A percentile compares a stretch with the other conserved stretches of the same genome.
Conservation (phyloP, 2,113 vertebrate species). For the Hystrix brachyura region DNA sequence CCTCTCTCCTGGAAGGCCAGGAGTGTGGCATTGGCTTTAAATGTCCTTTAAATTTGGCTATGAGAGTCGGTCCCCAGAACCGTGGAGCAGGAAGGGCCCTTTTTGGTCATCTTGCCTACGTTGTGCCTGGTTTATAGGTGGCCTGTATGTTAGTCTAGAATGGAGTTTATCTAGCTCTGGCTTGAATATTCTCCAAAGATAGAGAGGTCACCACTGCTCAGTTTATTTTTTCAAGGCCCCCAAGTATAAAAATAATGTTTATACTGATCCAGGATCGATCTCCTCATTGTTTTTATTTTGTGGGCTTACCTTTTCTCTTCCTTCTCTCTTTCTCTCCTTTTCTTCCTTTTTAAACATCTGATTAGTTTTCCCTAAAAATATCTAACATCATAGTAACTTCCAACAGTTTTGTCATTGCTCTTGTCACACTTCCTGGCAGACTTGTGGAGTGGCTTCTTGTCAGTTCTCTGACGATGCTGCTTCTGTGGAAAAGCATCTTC, state of each 20-base stretch:
- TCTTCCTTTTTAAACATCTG: neutral
- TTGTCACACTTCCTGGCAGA: neutral
- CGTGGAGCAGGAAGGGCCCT: neutral
- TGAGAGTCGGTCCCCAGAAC: neutral
- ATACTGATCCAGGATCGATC: neutral
- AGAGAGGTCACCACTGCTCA: neutral
- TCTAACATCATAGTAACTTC: neutral
- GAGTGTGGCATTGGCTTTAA: neutral
- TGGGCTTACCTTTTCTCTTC: neutral
- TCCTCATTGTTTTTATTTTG: neutral
- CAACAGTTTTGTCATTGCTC: neutral
- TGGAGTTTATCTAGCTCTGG: neutral
- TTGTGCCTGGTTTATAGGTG: neutral
- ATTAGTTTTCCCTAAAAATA: neutral
- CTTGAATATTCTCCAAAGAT: neutral
- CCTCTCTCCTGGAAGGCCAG: neutral
- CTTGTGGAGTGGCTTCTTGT: neutral
- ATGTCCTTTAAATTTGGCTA: neutral
- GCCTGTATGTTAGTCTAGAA: neutral
- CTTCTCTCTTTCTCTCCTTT: neutral
- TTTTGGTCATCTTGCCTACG: neutral
- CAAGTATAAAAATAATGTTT: neutral
- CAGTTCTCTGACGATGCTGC: neutral
- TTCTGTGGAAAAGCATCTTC: neutral
- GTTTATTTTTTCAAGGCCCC: neutral